Percentiles rank a stretch among this genome's conserved stretches.
These are phyloP conservation scores for Camelus bactrianus DNA, from an alignment of 2,113 vertebrate genomes.

Conservation along the genomic window DNA sequence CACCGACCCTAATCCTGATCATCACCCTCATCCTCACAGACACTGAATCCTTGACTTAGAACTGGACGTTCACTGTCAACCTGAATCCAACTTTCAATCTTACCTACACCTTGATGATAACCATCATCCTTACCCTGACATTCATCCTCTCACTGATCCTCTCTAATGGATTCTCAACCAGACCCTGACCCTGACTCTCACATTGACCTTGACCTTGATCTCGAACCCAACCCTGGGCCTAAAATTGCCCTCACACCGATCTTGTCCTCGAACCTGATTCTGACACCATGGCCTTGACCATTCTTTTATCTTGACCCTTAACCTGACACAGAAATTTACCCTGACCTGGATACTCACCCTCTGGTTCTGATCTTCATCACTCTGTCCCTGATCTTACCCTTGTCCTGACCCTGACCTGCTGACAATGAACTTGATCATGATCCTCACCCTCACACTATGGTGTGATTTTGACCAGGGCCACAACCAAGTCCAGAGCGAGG, in stretches of 20 bases:
- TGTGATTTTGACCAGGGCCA: neutral
- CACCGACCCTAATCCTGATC: neutral
- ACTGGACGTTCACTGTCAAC: neutral
- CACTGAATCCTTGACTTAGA: neutral
- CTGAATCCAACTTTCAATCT: neutral
- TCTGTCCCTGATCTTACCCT: neutral
- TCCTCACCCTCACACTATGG: neutral
- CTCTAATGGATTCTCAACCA: neutral
- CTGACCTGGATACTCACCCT: neutral
- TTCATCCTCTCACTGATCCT: neutral
- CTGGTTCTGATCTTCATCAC: neutral
- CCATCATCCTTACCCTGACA: neutral
- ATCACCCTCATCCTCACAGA: neutral
- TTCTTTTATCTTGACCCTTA: neutral
- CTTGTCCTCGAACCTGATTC: neutral
- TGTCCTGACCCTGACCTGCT: neutral
- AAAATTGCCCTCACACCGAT: neutral
- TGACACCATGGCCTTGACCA: neutral
- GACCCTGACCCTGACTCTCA: neutral
- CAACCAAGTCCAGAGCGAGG: neutral
- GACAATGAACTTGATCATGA: neutral
- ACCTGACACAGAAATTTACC: neutral
- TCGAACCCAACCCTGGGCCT: neutral
- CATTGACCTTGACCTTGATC: neutral
- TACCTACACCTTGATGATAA: neutral